Percentiles rank a stretch among this genome's conserved stretches.
Evolutionary conservation across 2,888 invertebrate genomes (phyloP).

Genomic region (Synanthedon formicaeformis): DNA sequence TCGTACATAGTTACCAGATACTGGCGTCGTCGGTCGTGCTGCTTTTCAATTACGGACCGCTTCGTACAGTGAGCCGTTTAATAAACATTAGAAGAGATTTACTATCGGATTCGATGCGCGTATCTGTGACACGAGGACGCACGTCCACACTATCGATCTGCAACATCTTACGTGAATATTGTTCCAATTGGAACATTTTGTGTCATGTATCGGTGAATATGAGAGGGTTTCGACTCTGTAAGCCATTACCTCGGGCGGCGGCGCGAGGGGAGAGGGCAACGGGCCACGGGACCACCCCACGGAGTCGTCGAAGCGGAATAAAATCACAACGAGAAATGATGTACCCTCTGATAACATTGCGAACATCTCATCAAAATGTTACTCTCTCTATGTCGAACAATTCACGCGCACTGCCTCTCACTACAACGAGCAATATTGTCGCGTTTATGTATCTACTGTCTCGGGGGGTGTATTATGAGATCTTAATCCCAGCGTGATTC

Average conservation of each 20-base stretch:
- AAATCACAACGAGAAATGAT: conserved; percentile 60
- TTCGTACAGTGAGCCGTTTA: background rate
- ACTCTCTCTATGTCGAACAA: conserved; percentile 28
- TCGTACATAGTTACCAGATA: conserved; percentile 38
- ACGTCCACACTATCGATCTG: conserved; percentile 35
- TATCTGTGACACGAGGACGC: conserved; percentile 36
- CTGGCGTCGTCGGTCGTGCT: conserved; percentile 26
- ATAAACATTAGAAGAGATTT: conserved; percentile 13
- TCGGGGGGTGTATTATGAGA: too few relatives aligned
- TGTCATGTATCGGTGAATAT: conserved; percentile 41
- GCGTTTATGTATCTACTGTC: background rate
- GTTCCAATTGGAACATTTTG: conserved; percentile 48
- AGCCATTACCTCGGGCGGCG: conserved; percentile 43
- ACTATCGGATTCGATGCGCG: conserved; percentile 29
- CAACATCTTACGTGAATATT: conserved; percentile 47
- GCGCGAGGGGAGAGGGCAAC: conserved; percentile 14
- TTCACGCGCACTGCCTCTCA: conserved; percentile 42
- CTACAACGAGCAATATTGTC: conserved; percentile 27
- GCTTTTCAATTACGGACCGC: conserved; percentile 21
- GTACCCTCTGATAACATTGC: conserved; percentile 43
- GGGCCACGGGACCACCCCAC: conserved; percentile 21
- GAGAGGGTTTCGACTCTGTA: conserved; percentile 42
- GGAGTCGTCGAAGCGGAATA: conserved; percentile 42
- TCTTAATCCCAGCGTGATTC: too few relatives aligned
- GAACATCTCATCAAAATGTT: conserved; percentile 14